Evolutionary conservation across 2,797 vertebrate species (phyloP), one percentile per base, ranked within the genome.

Genomic region (Epinephelus awoara): DNA sequence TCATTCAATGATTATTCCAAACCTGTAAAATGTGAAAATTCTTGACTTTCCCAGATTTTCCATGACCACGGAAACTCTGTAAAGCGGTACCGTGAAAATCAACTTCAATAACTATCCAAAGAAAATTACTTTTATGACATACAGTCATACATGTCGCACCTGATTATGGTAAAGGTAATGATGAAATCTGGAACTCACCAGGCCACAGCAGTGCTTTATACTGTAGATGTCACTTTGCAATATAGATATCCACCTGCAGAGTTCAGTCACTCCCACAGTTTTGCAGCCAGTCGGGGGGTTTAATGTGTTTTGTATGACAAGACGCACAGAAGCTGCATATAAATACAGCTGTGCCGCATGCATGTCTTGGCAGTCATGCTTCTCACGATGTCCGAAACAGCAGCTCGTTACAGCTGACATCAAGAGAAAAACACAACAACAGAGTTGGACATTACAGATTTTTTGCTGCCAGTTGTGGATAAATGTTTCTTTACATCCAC

Each of bases 341-440:
- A 89, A 88, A 90, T 72, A 89, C 89, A 90, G 88, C 85, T 89
- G 85, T 66, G 85, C 77, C 11, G 21, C 79, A 77, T 68, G 73
- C 69, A 73, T n/a, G 18, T 72, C 70, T 82, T 62, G 72, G 59
- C 70, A 77, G 61, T 67, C 63, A 58, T 18, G 67, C 62, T 47
- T 79, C 38, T 52, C 66, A 27, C 23, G 51, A 74, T 61, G 65
- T 64, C 72, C 23, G 19, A 75, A 69, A 70, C 74, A 66, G 23
- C 27, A 46, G 54, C 11, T 85, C 17, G 7, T 73, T 70, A 55
- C 27, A 67, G 27, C 29, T 58, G 29, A 78, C 59, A 61, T 49
- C 18, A 25, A n/a, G 34, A 40, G 0, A 34, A 74, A 44, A 42
- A 34, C 27, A n/a, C 34, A 25, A n/a, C 34, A 25, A 44, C 29